A percentile compares a stretch with the other conserved stretches of the same genome.
Evolutionary conservation across 2,888 invertebrate species (phyloP).

Genomic region (Agonum fuliginosum): DNA sequence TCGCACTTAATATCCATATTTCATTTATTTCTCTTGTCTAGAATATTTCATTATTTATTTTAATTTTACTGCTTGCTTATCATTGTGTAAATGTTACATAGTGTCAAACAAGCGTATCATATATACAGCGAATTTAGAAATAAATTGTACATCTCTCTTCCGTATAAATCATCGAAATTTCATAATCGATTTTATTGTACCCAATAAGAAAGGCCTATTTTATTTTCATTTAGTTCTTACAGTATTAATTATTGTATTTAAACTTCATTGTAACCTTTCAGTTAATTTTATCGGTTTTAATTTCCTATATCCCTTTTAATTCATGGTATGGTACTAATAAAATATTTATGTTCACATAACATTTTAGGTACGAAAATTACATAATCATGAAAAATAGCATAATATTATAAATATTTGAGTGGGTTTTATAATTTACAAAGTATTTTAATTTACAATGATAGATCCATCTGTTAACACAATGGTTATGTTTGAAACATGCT

Average conservation of each 20-base stretch:
- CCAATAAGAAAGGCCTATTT: constrained; percentile 18
- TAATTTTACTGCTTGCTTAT: constrained; percentile 6
- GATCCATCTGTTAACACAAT: background rate
- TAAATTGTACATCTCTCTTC: constrained; percentile 20
- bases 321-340: constrained; percentile 52
- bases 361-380: constrained; percentile 1
- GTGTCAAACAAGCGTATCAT: constrained; percentile 18
- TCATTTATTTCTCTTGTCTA: constrained; percentile 22
- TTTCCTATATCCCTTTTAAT: constrained; percentile 18
- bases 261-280: constrained; percentile 7
- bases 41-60: constrained; percentile 29
- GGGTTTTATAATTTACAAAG: constrained; percentile 9
- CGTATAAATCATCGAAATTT: constrained; percentile 47
- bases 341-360: constrained; percentile 31
- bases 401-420: constrained; percentile 14
- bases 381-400: constrained; percentile 14
- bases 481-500: background rate
- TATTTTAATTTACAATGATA: constrained; percentile 13
- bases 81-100: constrained; percentile 8
- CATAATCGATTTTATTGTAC: constrained; percentile 29
- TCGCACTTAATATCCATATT: constrained; percentile 11
- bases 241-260: constrained; percentile 36
- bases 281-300: constrained; percentile 17
- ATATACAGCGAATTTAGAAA: constrained; percentile 38
- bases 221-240: constrained; percentile 40